These are phyloP conservation scores for Cerastis leucographa DNA, from an alignment of 2,888 invertebrate genomes.

Conservation along the genomic window DNA sequence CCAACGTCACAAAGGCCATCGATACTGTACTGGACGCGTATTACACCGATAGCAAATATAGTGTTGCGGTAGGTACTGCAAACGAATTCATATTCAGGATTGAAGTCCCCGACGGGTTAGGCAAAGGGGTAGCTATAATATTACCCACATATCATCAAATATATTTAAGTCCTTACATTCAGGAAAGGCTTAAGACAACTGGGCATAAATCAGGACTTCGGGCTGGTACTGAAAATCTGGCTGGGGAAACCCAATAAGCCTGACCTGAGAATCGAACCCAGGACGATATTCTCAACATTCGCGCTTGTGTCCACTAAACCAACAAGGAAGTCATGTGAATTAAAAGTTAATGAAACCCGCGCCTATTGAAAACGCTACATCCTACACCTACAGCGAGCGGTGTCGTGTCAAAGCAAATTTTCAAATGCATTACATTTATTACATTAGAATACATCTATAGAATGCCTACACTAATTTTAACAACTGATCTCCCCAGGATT, in stretches of 20 bases:
- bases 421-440: not conserved
- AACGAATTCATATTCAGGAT: not conserved
- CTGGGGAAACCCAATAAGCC: not conserved
- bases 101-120: not conserved
- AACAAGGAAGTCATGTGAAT: not conserved
- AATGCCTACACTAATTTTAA: not conserved
- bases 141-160: not conserved
- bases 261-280: not conserved
- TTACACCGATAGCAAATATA: slow-evolving; percentile 81
- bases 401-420: not conserved
- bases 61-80: slow-evolving; percentile 72
- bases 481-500: slow-evolving; percentile 64
- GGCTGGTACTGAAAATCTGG: not conserved
- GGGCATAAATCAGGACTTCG: not conserved
- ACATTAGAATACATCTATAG: not conserved
- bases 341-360: not conserved
- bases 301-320: not conserved
- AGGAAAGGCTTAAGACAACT: not conserved
- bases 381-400: too few relatives aligned
- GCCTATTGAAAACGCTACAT: not conserved
- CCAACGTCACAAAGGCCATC: slow-evolving; percentile 67
- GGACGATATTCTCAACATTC: not conserved
- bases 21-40: slow-evolving; percentile 75
- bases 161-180: not conserved
- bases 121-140: not conserved